These are phyloP conservation scores for Lasius platythorax DNA, from an alignment of 2,888 invertebrate genomes.

Conservation along the genomic window DNA sequence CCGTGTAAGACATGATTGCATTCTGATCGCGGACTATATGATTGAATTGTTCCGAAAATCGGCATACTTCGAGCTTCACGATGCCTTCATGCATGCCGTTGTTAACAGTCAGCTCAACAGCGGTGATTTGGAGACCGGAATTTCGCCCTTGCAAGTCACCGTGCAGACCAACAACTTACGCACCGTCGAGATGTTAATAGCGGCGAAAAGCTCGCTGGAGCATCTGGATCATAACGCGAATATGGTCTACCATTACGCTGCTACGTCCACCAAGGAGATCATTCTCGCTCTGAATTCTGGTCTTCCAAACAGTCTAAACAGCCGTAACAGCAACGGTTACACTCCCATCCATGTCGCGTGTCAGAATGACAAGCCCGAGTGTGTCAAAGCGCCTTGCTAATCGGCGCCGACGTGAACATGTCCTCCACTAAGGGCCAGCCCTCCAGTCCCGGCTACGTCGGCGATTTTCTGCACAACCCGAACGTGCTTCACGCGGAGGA, in stretches of 20 bases:
- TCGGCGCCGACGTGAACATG: constrained; percentile 95
- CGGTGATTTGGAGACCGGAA: constrained; percentile 90
- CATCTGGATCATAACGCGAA: constrained; percentile 92
- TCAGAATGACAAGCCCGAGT: constrained; percentile 93
- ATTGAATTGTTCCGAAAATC: too few relatives aligned
- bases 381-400: constrained; percentile 92
- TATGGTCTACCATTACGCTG: constrained; percentile 96
- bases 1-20: too few relatives aligned
- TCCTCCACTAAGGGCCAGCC: constrained; percentile 87
- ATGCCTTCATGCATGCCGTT: constrained; percentile 90
- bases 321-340: constrained; percentile 92
- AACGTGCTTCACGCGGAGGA: constrained; percentile 92
- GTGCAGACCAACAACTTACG: constrained; percentile 90
- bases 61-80: constrained; percentile 91
- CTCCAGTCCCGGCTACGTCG: constrained; percentile 89
- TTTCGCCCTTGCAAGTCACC: constrained; percentile 96
- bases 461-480: constrained; percentile 90
- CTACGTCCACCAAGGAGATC: constrained; percentile 93
- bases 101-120: constrained; percentile 91
- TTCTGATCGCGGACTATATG: too few relatives aligned
- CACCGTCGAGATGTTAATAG: constrained; percentile 90
- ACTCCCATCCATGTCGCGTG: constrained; percentile 96
- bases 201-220: constrained; percentile 89
- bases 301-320: constrained; percentile 88
- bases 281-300: constrained; percentile 88